These are phyloP conservation scores for Lucilia sericata DNA, from an alignment of 1,140 invertebrate genomes.

Conservation along the genomic window DNA sequence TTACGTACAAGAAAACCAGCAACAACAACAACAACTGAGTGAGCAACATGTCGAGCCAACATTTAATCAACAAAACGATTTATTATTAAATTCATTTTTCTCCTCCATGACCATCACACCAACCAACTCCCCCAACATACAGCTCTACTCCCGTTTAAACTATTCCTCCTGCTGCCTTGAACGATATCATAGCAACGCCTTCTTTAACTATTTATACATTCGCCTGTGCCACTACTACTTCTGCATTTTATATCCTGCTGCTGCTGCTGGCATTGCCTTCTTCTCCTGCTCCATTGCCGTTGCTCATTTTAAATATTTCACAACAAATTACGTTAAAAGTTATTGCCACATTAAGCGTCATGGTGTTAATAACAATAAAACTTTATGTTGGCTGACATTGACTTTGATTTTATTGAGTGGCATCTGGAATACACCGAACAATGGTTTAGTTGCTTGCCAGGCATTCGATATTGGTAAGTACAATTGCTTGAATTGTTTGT, in stretches of 20 bases:
- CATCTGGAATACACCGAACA: slow-evolving; percentile 44
- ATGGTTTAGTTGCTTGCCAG: slow-evolving; percentile 35
- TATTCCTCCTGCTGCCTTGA: background rate
- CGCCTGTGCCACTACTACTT: background rate
- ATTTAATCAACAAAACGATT: background rate
- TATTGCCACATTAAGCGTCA: slow-evolving; percentile 61
- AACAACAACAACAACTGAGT: background rate
- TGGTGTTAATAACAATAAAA: slow-evolving; percentile 66
- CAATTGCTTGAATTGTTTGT: background rate
- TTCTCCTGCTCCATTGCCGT: background rate
- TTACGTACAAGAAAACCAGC: background rate
- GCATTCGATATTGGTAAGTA: slow-evolving; percentile 61
- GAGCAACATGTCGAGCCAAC: background rate
- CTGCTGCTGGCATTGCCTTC: background rate
- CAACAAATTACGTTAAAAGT: slow-evolving; percentile 65
- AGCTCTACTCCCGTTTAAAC: background rate
- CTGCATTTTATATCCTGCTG: slow-evolving; percentile 14
- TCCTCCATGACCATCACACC: background rate
- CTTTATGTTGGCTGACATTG: slow-evolving; percentile 65
- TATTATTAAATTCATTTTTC: slow-evolving; percentile 12
- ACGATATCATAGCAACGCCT: background rate
- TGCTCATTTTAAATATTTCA: slow-evolving; percentile 49
- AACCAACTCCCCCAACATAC: background rate
- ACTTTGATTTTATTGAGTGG: slow-evolving; percentile 63
- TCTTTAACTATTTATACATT: background rate